A percentile compares a stretch with the other conserved stretches of the same genome.
Evolutionary conservation across 2,888 invertebrate genomes (phyloP).

Genomic region (Sussaba pulchella): DNA sequence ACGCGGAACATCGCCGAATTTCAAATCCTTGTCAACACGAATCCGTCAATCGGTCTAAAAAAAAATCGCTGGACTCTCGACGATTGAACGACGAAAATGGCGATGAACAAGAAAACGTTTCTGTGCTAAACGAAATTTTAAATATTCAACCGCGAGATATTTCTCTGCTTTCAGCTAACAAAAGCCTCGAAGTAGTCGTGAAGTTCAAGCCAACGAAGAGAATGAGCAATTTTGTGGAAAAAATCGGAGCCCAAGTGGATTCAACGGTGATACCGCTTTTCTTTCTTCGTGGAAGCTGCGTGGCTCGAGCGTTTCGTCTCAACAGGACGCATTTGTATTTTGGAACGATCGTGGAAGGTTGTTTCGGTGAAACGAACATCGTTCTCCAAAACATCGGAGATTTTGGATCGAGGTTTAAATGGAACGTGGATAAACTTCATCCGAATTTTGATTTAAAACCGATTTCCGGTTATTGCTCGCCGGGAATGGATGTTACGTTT

Average conservation of each 20-base stretch:
- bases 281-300: conserved; percentile 85
- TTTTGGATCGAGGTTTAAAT: conserved; percentile 86
- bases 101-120: not conserved
- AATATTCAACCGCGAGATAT: conserved; percentile 78
- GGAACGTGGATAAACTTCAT: conserved; percentile 84
- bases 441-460: conserved; percentile 87
- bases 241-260: conserved; percentile 85
- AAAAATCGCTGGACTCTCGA: not conserved
- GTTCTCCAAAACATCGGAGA: conserved; percentile 86
- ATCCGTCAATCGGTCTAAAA: conserved; percentile 13
- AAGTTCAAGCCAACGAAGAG: conserved; percentile 81
- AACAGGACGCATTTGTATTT: conserved; percentile 85
- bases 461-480: conserved; percentile 87
- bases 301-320: conserved; percentile 85
- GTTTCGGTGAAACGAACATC: conserved; percentile 83
- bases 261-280: conserved; percentile 85
- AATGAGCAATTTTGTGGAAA: conserved; percentile 80
- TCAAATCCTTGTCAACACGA: not conserved
- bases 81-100: not conserved
- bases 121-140: conserved; percentile 68
- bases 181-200: conserved; percentile 80
- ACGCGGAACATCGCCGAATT: not conserved
- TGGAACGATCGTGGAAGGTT: conserved; percentile 85
- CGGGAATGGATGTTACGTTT: conserved; percentile 88
- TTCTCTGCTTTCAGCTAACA: conserved; percentile 78